Percentiles rank a stretch among this genome's conserved stretches.
Conservation (phyloP, 1,140 invertebrate species). For the Reticulitermes speratus region DNA sequence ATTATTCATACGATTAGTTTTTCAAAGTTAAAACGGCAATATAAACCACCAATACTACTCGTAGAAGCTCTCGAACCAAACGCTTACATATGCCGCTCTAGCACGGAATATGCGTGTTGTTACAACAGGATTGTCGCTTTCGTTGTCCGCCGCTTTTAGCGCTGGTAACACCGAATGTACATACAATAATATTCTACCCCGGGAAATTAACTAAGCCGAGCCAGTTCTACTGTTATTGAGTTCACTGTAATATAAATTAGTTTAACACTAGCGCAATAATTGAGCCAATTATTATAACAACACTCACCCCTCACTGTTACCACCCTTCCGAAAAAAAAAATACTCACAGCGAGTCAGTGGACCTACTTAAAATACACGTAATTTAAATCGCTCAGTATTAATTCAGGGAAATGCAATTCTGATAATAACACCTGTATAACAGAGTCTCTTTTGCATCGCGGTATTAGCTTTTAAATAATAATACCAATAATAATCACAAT, state of each 20-base stretch:
- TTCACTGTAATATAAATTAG: constrained; percentile 5
- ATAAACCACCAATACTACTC: no score
- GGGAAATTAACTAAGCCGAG: constrained; percentile 1
- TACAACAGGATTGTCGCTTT: not conserved
- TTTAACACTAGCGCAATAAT: constrained; percentile 19
- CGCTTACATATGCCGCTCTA: not conserved
- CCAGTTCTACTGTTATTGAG: not conserved
- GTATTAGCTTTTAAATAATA: constrained; percentile 11
- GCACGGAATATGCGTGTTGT: not conserved
- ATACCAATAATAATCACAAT: not conserved
- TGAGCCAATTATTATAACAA: constrained; percentile 19
- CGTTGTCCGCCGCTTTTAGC: not conserved
- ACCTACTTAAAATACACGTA: not conserved
- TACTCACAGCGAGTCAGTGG: not conserved
- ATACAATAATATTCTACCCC: constrained; percentile 17
- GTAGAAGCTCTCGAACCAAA: no score
- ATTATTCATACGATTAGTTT: no score
- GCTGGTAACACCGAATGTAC: not conserved
- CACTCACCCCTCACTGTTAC: not conserved
- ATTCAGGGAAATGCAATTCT: constrained; percentile 9
- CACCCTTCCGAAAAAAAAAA: not conserved
- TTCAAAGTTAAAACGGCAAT: no score
- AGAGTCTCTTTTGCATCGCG: not conserved
- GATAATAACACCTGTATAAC: not conserved
- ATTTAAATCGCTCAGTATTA: not conserved